These are phyloP conservation scores for Saccostrea cuccullata DNA, from an alignment of 1,140 invertebrate species.

Conservation along the genomic window DNA sequence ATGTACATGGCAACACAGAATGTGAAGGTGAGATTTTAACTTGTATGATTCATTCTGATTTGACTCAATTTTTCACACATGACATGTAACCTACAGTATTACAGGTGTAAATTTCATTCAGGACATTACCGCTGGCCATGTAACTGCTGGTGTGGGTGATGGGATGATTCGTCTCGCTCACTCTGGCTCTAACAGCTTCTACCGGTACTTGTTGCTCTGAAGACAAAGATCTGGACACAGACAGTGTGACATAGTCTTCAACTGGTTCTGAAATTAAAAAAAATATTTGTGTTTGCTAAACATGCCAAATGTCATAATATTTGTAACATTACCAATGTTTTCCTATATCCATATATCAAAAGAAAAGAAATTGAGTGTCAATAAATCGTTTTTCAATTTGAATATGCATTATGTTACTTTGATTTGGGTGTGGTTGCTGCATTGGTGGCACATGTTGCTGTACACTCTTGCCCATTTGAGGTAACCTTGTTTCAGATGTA, in stretches of 20 bases:
- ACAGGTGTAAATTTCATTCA: too few species aligned
- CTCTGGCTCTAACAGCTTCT: background rate
- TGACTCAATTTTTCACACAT: too few species aligned
- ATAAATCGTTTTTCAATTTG: background rate
- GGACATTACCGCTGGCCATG: background rate
- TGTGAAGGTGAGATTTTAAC: too few species aligned
- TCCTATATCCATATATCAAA: too few species aligned
- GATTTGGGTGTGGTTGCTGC: background rate
- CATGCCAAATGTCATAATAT: too few species aligned
- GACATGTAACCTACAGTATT: too few species aligned
- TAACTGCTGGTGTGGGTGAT: constrained; percentile 14
- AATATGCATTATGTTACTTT: background rate
- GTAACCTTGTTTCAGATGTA: too few species aligned
- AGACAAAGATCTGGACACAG: background rate
- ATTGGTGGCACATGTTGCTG: background rate
- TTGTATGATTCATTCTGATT: too few species aligned
- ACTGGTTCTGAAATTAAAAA: background rate
- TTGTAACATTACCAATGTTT: too few species aligned
- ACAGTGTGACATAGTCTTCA: background rate
- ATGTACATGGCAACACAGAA: too few species aligned
- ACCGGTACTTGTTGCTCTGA: background rate
- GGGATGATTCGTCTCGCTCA: background rate
- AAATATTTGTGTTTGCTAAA: background rate
- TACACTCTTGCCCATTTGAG: background rate
- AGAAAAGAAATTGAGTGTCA: too few species aligned